A percentile compares a stretch with the other conserved stretches of the same genome.
Evolutionary conservation across 2,888 invertebrate species (phyloP).

Genomic region (Thera obeliscata): DNA sequence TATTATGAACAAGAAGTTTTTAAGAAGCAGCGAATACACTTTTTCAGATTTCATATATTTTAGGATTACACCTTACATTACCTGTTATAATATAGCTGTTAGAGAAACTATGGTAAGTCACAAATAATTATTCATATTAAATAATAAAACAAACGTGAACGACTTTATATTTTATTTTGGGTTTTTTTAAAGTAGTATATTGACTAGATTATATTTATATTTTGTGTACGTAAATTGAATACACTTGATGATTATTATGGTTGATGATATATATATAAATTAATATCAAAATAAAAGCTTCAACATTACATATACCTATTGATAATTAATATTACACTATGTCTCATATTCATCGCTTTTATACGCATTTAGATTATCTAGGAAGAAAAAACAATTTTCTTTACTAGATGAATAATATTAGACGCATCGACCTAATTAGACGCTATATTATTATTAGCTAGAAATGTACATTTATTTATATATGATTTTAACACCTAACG

Average conservation of each 20-base stretch:
- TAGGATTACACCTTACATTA: too few relatives aligned
- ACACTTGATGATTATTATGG: background rate
- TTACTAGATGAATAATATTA: too few relatives aligned
- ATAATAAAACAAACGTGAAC: too few relatives aligned
- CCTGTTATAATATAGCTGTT: too few relatives aligned
- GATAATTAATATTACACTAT: background rate
- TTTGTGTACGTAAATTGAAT: background rate
- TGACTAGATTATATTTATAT: slow-evolving; percentile 19
- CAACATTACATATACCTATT: background rate
- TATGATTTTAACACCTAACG: background rate
- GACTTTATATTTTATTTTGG: too few relatives aligned
- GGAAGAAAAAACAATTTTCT: background rate
- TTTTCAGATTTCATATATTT: background rate
- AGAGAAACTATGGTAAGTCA: too few relatives aligned
- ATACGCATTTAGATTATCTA: background rate
- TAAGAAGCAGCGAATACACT: background rate
- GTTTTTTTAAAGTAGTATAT: slow-evolving; percentile 1
- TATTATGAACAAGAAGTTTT: background rate
- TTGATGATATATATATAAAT: background rate
- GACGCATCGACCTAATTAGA: too few relatives aligned
- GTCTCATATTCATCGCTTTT: background rate
- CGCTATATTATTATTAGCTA: background rate
- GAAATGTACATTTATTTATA: background rate
- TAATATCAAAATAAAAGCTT: background rate
- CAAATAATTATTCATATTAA: too few relatives aligned